A percentile compares a stretch with the other conserved stretches of the same genome.
Conservation (phyloP, 2,113 vertebrate genomes). For the Poecile atricapillus region DNA sequence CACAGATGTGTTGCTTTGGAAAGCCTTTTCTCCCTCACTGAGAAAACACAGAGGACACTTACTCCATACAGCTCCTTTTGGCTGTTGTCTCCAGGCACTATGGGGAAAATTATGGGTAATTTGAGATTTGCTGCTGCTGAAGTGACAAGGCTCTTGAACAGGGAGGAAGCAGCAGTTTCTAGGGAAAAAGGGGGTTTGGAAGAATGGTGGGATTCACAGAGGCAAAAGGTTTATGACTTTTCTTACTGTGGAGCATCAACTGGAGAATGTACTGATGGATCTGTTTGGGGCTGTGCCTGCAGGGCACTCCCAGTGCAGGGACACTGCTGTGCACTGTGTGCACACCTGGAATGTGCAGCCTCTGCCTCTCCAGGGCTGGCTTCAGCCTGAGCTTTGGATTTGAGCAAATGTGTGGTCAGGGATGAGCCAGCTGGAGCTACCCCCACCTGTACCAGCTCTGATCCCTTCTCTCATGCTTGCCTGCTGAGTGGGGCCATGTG, state of each 20-base stretch:
- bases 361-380: not conserved
- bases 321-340: not conserved
- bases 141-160: accelerated
- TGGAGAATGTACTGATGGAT: not conserved
- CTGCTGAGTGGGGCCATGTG: not conserved
- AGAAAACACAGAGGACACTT: not conserved
- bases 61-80: not conserved
- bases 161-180: not conserved
- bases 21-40: not conserved
- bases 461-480: not conserved
- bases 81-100: not conserved
- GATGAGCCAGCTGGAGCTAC: not conserved
- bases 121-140: not conserved
- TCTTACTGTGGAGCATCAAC: not conserved
- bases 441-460: accelerated
- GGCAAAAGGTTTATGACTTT: not conserved
- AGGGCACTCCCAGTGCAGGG: accelerated
- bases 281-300: not conserved
- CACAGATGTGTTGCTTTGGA: not conserved
- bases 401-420: not conserved
- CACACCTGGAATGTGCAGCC: accelerated
- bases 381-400: not conserved
- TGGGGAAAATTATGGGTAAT: not conserved
- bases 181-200: not conserved
- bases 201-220: not conserved